Evolutionary conservation across 2,888 invertebrate species (phyloP), one percentile per base, ranked within the genome.

Genomic region (Melanotus villosus): DNA sequence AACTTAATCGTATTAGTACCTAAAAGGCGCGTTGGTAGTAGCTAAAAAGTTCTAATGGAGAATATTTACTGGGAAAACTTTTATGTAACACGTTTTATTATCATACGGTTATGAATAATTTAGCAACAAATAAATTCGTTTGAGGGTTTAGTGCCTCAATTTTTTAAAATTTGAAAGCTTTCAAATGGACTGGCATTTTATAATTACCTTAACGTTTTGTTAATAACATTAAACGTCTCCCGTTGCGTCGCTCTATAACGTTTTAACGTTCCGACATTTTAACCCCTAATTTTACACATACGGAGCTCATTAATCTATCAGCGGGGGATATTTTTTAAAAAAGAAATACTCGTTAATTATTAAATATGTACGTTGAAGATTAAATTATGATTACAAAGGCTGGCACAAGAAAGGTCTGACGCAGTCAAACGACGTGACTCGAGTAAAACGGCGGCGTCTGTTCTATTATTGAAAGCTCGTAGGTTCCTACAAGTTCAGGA

Each of bases 1-100:
- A 69, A 69, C 69, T 65, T 69, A 69, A 69, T 69, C 69, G 69
- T 65, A 69, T 69, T 69, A 69, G 65, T 56, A 59, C 60, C 65
- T 65, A 69, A 69, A 69, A 65, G 56, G 69, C 69, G 45, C 63
- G 59, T 54, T 68, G 59, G 65, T 65, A 60, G 57, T 54, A 56
- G 69, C 60, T 69, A 69, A 69, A 69, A 69, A 69, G 60, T 69
- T 69, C 65, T 69, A 69, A 69, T 69, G 69, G 69, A 43, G 41
- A 59, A 56, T 65, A 65, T 69, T 65, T 69, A 69, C 65, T 14
- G 50, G 69, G n/a, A 59, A 64, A 68, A 65, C 69, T 69, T 65
- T 69, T 65, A 47, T 65, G 59, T 65, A 65, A 52, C 65, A 56
- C 60, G 65, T 60, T 66, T 69, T 68, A 64, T 65, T 65, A 69